These are phyloP conservation scores for Ennomos quercinarius DNA, from an alignment of 2,888 invertebrate species.

Conservation along the genomic window DNA sequence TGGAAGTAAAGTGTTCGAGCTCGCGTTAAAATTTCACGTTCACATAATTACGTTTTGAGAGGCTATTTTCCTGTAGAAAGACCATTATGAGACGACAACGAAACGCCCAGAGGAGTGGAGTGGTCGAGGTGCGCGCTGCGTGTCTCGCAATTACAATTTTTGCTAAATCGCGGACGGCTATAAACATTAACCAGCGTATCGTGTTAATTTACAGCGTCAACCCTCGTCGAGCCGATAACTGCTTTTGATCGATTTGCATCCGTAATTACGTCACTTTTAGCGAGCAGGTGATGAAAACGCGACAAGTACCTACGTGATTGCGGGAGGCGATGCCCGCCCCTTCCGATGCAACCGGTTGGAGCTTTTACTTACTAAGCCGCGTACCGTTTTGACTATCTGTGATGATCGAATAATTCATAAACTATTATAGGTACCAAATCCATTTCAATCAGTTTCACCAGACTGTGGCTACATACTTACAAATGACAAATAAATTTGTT, in stretches of 20 bases:
- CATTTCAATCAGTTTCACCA: no score
- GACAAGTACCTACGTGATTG: conserved; percentile 81
- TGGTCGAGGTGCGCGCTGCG: conserved; percentile 43
- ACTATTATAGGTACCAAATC: conserved; percentile 8
- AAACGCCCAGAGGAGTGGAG: conserved; percentile 40
- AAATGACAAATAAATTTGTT: no score
- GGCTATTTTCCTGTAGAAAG: conserved; percentile 34
- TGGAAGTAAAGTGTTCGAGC: conserved; percentile 7
- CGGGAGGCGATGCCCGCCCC: conserved; percentile 71
- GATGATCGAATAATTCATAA: conserved; percentile 32
- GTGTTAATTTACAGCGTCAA: conserved; percentile 81
- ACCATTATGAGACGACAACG: conserved; percentile 38
- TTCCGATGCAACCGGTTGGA: conserved; percentile 74
- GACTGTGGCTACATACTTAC: no score
- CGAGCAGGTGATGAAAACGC: conserved; percentile 83
- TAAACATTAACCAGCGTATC: conserved; percentile 79
- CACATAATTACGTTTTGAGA: conserved; percentile 24
- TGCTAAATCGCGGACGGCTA: conserved; percentile 75
- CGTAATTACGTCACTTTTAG: conserved; percentile 83
- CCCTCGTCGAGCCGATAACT: conserved; percentile 78
- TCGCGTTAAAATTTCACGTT: conserved; percentile 18
- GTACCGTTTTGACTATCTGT: conserved; percentile 40
- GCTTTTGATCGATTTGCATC: conserved; percentile 84
- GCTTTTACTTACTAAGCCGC: conserved; percentile 60
- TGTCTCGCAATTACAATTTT: conserved; percentile 69